Evolutionary conservation across 2,888 invertebrate genomes (phyloP), one percentile per base, ranked within the genome.

Genomic region (Drosophila kambysellisi): DNA sequence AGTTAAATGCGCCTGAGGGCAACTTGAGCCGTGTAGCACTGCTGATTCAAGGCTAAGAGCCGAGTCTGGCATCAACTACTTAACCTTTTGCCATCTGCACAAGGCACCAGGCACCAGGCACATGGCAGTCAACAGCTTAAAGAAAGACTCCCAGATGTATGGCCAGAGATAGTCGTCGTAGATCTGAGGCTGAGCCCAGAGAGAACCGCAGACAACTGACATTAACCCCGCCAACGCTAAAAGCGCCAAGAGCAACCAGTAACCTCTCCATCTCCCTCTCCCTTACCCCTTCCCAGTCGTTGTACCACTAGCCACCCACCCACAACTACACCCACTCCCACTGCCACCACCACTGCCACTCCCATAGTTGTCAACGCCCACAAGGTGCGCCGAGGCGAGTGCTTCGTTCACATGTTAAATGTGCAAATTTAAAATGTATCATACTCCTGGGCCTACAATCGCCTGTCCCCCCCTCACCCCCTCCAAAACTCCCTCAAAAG

Each of bases 41-140:
- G 85, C 72, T 78, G 74, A 74, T 87, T 87, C 89, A 87, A 89
- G 87, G 89, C 89, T 88, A 87, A 84, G 88, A 62, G 53, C 43
- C 62, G 43, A 46, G 63, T 63, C 66, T 51, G 62, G 48, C 70
- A 57, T 5, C 59, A 81, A 88, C 88, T 87, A 88, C 89, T 88
- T 85, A 85, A 85, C 85, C 89, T 85, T 80, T 88, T 54, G 64
- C 66, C 59, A 39, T 46, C 54, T 43, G 50, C 53, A 46, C 60
- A 58, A 46, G 64, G 65, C 41, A 15, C 41, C 25, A 43, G 43
- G 9, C 51, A 25, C n/a, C 54, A 46, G 64, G 65, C 43, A 17
- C 43, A 29, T 35, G 25, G 46, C 43, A 12, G 57, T 43, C 41
- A 56, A 57, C 50, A 54, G 57, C 74, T 37, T 33, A 35, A 41